Conservation (phyloP, 2,797 vertebrate species). For the Coreius guichenoti region DNA sequence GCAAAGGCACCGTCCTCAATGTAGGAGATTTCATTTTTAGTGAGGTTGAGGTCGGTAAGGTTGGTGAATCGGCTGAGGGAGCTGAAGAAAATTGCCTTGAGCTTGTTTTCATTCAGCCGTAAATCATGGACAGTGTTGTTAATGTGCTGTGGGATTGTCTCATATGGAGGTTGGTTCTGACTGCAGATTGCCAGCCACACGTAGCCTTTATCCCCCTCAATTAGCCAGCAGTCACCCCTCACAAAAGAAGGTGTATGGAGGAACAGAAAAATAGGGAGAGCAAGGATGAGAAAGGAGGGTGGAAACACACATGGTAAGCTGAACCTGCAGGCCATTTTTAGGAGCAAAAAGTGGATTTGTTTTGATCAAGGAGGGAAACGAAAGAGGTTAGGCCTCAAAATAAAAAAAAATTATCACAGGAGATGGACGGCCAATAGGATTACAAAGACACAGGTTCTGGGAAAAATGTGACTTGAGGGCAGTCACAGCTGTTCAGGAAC, state of each 20-base stretch:
- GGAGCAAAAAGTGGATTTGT: conserved; percentile 52
- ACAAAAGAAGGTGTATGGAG: conserved; percentile 62
- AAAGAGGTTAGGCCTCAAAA: conserved; percentile 52
- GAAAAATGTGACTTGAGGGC: conserved; percentile 60
- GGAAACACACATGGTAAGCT: conserved; percentile 56
- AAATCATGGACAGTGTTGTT: conserved; percentile 90
- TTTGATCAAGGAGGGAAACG: conserved; percentile 57
- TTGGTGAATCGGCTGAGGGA: conserved; percentile 88
- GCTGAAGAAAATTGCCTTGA: conserved; percentile 86
- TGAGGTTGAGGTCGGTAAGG: conserved; percentile 89
- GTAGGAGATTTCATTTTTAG: conserved; percentile 90
- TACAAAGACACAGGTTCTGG: conserved; percentile 48
- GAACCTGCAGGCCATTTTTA: conserved; percentile 71
- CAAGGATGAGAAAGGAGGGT: conserved; percentile 74
- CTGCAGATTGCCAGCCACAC: conserved; percentile 92
- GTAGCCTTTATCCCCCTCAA: conserved; percentile 89
- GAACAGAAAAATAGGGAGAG: conserved; percentile 64
- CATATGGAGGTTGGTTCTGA: conserved; percentile 89
- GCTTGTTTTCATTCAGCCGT: conserved; percentile 88
- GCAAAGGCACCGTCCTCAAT: conserved; percentile 89
- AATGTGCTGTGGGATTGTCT: conserved; percentile 90
- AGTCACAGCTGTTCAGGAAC: conserved; percentile 70
- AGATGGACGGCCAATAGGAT: conserved; percentile 49
- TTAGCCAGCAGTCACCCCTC: conserved; percentile 86
- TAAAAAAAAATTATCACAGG: conserved; percentile 47